Conservation (phyloP, 53 echinoderm and acorn worm species). For the Hippasteria phrygiana region DNA sequence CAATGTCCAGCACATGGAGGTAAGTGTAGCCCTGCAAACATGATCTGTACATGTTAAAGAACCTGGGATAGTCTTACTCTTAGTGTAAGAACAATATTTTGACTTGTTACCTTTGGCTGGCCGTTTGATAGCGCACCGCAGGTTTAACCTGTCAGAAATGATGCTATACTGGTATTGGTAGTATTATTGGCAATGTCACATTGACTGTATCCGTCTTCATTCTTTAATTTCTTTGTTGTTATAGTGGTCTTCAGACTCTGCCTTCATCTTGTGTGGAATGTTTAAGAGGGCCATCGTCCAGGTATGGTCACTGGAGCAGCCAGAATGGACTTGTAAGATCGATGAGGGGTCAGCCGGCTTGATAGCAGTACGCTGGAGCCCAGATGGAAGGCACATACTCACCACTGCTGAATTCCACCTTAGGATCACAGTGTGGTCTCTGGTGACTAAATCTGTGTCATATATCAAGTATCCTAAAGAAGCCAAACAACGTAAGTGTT, state of each 20-base stretch:
- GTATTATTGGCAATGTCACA: too few relatives aligned
- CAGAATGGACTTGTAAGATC: slow-evolving; percentile 99
- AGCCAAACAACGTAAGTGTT: slow-evolving; percentile 87
- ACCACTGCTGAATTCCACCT: slow-evolving; percentile 97
- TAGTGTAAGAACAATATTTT: too few relatives aligned
- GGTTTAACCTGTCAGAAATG: too few relatives aligned
- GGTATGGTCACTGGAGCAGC: slow-evolving; percentile 99
- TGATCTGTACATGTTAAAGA: too few relatives aligned
- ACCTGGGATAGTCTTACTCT: background rate
- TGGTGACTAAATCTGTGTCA: slow-evolving; percentile 96
- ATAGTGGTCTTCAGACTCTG: slow-evolving; percentile 98
- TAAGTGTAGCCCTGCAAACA: too few relatives aligned
- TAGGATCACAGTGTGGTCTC: slow-evolving; percentile 98
- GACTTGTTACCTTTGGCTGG: too few relatives aligned
- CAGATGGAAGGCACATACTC: slow-evolving; percentile 96
- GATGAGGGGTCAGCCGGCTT: slow-evolving; percentile 98
- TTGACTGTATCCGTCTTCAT: too few relatives aligned
- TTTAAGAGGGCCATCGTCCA: slow-evolving; percentile 96
- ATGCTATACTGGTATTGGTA: too few relatives aligned
- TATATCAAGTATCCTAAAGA: slow-evolving; percentile 99
- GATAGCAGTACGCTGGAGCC: slow-evolving; percentile 92
- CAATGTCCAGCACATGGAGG: slow-evolving; percentile 92
- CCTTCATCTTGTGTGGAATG: slow-evolving; percentile 96
- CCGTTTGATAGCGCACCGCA: too few relatives aligned
- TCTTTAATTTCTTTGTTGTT: background rate